These are phyloP conservation scores for Neodiprion fabricii DNA, from an alignment of 1,140 invertebrate species.

Conservation along the genomic window DNA sequence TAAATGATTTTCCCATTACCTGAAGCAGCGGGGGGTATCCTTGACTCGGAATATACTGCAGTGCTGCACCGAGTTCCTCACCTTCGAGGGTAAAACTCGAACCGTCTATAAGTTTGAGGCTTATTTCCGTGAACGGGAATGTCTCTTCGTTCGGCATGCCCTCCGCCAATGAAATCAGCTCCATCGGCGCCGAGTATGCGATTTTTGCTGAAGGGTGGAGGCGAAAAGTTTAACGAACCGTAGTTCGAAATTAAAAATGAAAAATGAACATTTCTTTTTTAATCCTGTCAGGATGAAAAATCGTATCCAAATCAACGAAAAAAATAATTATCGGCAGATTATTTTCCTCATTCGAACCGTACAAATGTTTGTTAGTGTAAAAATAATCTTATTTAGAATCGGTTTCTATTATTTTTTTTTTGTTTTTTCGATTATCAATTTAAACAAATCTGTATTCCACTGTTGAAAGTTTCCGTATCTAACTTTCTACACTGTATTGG, in stretches of 20 bases:
- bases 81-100: conserved; percentile 64
- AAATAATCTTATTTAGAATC: no score
- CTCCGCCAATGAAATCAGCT: conserved; percentile 75
- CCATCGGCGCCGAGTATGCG: conserved; percentile 69
- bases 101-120: conserved; percentile 70
- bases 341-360: no score
- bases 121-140: conserved; percentile 75
- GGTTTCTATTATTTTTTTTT: no score
- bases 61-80: conserved; percentile 65
- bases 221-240: no score
- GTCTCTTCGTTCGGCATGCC: conserved; percentile 79
- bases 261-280: neutral
- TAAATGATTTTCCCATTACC: conserved; percentile 31
- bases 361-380: no score
- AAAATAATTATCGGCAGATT: no score
- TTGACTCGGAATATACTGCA: conserved; percentile 78
- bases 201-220: conserved; percentile 65
- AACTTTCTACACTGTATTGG: no score
- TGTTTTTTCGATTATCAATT: no score
- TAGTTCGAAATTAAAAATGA: neutral
- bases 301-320: no score
- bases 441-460: no score
- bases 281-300: neutral
- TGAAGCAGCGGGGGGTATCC: conserved; percentile 74
- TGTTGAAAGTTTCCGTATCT: no score